Evolutionary conservation across 1,140 invertebrate species (phyloP).

Genomic region (Pseudomyrmex pallidus): DNA sequence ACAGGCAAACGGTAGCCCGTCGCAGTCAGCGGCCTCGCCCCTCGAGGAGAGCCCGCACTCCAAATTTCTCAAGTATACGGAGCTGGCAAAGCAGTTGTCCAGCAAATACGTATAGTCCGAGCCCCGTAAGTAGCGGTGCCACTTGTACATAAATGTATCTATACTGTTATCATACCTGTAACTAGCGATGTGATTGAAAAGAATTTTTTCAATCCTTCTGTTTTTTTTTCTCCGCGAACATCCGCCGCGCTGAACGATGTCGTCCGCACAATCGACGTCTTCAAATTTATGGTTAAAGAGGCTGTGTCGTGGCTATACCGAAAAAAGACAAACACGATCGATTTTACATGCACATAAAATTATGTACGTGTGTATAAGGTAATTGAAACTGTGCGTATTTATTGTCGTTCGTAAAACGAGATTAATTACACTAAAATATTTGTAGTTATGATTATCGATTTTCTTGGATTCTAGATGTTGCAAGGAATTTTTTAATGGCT

Average conservation of each 20-base stretch:
- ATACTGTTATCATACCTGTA: conserved; percentile 82
- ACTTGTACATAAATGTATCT: conserved; percentile 86
- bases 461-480: background rate
- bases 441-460: conserved; percentile 23
- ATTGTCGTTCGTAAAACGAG: background rate
- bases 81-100: conserved; percentile 97
- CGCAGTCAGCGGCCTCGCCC: conserved; percentile 82
- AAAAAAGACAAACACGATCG: background rate
- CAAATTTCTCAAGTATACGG: conserved; percentile 98
- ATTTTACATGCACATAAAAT: background rate
- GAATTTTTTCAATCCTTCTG: conserved; percentile 42
- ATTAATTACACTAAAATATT: conserved; percentile 5
- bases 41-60: conserved; percentile 97
- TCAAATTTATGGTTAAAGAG: conserved; percentile 61
- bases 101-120: conserved; percentile 95
- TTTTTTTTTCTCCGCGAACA: conserved; percentile 39
- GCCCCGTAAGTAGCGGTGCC: conserved; percentile 84
- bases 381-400: too few relatives aligned
- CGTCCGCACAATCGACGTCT: conserved; percentile 36
- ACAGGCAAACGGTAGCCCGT: conserved; percentile 85
- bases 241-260: conserved; percentile 55
- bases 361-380: background rate
- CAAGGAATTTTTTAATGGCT: too few relatives aligned
- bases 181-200: conserved; percentile 70
- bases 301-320: conserved; percentile 54